Percentiles rank a stretch among this genome's conserved stretches.
Evolutionary conservation across 2,797 vertebrate species (phyloP).

Genomic region (Argya squamiceps): DNA sequence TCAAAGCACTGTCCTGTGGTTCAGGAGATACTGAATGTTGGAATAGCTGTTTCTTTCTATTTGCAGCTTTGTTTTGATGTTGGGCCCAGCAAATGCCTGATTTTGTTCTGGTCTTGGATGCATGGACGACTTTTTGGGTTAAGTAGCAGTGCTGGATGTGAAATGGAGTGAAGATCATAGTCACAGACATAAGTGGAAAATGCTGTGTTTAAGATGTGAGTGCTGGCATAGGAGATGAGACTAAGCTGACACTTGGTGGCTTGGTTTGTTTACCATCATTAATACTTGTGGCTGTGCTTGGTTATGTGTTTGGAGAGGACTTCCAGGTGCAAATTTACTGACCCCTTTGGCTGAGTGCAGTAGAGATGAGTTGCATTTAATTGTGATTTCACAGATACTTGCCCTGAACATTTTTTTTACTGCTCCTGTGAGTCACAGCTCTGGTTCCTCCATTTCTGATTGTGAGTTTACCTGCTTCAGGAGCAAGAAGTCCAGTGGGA

Average conservation of each 20-base stretch:
- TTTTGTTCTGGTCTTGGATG: not conserved
- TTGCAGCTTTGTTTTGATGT: not conserved
- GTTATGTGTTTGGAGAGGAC: not conserved
- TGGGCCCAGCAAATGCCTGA: not conserved
- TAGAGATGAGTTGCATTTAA: not conserved
- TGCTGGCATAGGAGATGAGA: not conserved
- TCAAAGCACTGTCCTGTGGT: not conserved
- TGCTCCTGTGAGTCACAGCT: not conserved
- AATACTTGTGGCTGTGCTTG: not conserved
- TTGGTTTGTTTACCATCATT: not conserved
- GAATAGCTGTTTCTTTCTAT: not conserved
- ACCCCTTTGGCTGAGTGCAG: not conserved
- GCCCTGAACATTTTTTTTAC: not conserved
- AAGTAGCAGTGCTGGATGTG: not conserved
- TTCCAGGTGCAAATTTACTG: not conserved
- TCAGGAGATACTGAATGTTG: not conserved
- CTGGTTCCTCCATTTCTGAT: not conserved
- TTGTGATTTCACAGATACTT: not conserved
- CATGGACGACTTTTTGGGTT: not conserved
- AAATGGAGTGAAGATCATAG: not conserved
- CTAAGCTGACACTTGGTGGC: not conserved
- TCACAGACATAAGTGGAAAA: not conserved
- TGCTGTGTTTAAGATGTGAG: not conserved
- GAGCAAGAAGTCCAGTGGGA: not conserved
- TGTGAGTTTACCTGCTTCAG: not conserved